Evolutionary conservation across 92 coral and sea anemone genomes (phyloP), one percentile per base, ranked within the genome.

Genomic region (Phenganax subtilis): DNA sequence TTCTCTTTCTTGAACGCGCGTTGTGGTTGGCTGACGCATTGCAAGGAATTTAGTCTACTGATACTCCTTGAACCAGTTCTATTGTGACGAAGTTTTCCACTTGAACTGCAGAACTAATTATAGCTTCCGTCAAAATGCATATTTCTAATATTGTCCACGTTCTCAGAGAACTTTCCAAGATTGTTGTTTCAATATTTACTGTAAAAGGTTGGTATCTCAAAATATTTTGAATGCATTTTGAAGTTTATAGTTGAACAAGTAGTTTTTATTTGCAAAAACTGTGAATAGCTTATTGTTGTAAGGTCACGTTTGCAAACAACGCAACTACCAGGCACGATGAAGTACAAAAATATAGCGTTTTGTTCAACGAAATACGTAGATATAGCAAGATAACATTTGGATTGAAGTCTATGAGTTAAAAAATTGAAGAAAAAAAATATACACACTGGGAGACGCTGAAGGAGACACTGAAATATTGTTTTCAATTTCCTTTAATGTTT

Each of bases 281-380:
- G 47, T 37, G n/a, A 68, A 68, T 68, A 37, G 53, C 54, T 29
- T 68, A 68, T 68, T 68, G 73, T 68, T 68, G 73, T n/a, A 68
- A 68, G 54, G 73, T 68, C 73, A 30, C 16, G 73, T 68, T 68
- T 68, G 10, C 54, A 68, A 28, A 68, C 73, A 30, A 68, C 73
- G 15, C 73, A 28, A 9, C 47, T 37, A 68, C n/a, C 73, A 17
- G 54, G 73, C n/a, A 37, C 73, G 16, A 20, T 16, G 52, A 2
- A 37, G 47, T 37, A 5, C 47, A 37, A 37, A 37, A 37, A 37
- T 37, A 37, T 37, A 37, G 47, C 47, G 47, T 37, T 37, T 37
- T 37, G 47, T 37, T 1, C 3, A 37, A 37, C 47, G 47, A 37
- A 37, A 37, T 5, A 37, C 31, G 73, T 53, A 10, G 53, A 37